These are phyloP conservation scores for Drosophila trichaetosa DNA, from an alignment of 2,888 invertebrate species.

Conservation along the genomic window DNA sequence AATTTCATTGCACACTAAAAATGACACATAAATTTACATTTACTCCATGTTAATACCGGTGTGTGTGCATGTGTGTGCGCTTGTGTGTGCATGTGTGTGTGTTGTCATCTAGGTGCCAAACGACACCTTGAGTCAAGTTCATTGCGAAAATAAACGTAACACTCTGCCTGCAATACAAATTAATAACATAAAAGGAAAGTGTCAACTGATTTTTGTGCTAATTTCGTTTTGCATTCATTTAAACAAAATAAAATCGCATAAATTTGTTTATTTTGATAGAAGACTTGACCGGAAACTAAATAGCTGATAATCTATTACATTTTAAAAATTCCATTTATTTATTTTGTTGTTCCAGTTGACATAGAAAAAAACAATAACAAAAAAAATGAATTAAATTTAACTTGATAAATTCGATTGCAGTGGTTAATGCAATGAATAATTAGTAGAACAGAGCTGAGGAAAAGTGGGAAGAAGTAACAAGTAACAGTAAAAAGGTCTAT, in stretches of 20 bases:
- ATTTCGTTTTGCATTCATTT: not conserved
- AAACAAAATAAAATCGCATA: not conserved
- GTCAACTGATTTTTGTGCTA: not conserved
- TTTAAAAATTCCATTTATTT: no score
- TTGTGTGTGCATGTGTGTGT: not conserved
- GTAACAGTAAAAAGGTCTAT: no score
- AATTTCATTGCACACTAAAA: slow-evolving; percentile 57
- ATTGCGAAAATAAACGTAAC: not conserved
- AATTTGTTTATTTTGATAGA: not conserved
- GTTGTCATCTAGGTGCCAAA: slow-evolving; percentile 4
- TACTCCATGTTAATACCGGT: slow-evolving; percentile 1
- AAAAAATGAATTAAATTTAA: no score
- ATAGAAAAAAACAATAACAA: no score
- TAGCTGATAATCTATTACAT: not conserved
- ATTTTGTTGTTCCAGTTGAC: no score
- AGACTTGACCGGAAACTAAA: not conserved
- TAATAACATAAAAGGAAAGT: not conserved
- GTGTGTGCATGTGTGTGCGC: not conserved
- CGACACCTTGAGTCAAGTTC: slow-evolving; percentile 10
- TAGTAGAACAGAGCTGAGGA: no score
- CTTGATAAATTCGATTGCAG: no score
- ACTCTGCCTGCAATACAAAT: not conserved
- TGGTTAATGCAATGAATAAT: no score
- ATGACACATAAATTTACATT: slow-evolving; percentile 69
- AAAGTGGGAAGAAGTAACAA: no score